A percentile compares a stretch with the other conserved stretches of the same genome.
phyloP scores from a whole-genome alignment of 2,888 invertebrate species.

The Archips crataeganus region DNA sequence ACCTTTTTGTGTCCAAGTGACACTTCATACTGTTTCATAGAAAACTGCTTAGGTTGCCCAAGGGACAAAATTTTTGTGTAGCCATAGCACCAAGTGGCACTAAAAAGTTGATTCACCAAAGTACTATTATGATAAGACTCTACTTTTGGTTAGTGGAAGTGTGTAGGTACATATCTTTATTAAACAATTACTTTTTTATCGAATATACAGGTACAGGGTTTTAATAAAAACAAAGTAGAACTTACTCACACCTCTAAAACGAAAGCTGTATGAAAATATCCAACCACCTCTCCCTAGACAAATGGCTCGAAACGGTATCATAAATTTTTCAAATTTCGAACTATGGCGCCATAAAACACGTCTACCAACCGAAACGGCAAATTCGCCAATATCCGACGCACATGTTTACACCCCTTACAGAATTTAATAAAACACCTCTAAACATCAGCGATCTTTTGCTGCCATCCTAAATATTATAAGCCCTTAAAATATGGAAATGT shows the following conservation, averaged over 20 bases:
- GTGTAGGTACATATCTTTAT: background rate
- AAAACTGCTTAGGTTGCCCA: no score
- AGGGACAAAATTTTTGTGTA: no score
- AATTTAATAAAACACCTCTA: constrained; percentile 67
- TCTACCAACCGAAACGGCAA: constrained; percentile 32
- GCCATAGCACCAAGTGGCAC: no score
- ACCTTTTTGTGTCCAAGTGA: no score
- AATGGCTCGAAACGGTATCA: constrained; percentile 3
- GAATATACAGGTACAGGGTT: background rate
- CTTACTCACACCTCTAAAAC: background rate
- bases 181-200: background rate
- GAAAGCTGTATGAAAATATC: constrained; percentile 22
- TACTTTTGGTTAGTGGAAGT: no score
- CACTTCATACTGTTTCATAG: no score
- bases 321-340: constrained; percentile 37
- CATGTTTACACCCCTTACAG: constrained; percentile 58
- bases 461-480: background rate
- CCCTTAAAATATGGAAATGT: background rate
- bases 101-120: no score
- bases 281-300: background rate
- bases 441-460: constrained; percentile 5
- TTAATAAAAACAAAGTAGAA: background rate
- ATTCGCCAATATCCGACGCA: constrained; percentile 53
- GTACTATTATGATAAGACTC: no score
- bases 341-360: constrained; percentile 35